Evolutionary conservation across 2,888 invertebrate genomes (phyloP).

Genomic region (Abscondita cerata): DNA sequence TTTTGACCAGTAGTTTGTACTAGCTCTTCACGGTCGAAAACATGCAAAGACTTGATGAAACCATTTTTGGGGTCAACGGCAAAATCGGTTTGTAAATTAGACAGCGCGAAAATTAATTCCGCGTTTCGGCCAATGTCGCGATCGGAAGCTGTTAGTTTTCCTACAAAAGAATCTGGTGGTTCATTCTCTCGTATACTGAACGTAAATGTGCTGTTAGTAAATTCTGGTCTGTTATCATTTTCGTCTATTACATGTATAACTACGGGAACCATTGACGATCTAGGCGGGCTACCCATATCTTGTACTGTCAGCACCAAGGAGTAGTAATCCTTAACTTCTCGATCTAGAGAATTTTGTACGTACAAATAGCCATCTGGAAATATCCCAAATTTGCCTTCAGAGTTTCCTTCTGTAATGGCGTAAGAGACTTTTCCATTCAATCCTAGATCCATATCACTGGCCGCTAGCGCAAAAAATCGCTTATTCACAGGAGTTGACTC

Average conservation of each 20-base stretch:
- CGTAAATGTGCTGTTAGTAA: constrained; percentile 88
- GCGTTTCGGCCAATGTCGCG: constrained; percentile 91
- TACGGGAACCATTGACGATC: constrained; percentile 87
- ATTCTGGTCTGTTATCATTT: constrained; percentile 94
- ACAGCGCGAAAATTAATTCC: constrained; percentile 83
- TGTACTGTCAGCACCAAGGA: constrained; percentile 83
- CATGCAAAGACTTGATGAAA: constrained; percentile 82
- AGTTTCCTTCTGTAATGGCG: constrained; percentile 85
- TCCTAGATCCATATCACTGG: constrained; percentile 88
- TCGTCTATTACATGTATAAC: constrained; percentile 94
- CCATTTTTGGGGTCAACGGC: constrained; percentile 90
- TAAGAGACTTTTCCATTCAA: constrained; percentile 81
- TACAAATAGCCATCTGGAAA: constrained; percentile 95
- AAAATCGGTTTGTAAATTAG: constrained; percentile 80
- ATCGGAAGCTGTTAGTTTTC: constrained; percentile 89
- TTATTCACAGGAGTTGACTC: constrained; percentile 93
- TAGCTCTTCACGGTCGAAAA: constrained; percentile 89
- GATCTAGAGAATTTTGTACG: constrained; percentile 83
- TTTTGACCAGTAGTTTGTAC: constrained; percentile 79
- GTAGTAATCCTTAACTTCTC: constrained; percentile 92
- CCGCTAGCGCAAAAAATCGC: constrained; percentile 87
- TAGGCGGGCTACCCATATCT: constrained; percentile 79
- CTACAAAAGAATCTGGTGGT: constrained; percentile 88
- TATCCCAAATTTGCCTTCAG: constrained; percentile 86
- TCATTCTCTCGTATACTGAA: constrained; percentile 91